phyloP scores from a whole-genome alignment of 1,140 invertebrate species.

The Drosophila mayri region DNA sequence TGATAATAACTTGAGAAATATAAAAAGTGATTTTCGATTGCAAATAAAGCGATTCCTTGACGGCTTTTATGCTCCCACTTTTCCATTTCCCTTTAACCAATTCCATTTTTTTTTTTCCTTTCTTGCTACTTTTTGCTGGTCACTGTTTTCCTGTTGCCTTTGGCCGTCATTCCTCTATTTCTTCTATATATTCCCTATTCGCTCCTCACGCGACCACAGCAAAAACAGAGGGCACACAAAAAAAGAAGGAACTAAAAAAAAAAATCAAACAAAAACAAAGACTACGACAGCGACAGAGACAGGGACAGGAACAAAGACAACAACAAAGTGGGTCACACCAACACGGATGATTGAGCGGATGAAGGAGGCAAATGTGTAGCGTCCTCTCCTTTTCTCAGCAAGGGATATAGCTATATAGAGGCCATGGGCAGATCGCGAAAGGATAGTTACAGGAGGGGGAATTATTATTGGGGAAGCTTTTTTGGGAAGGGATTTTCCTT shows the following conservation, averaged over 20 bases:
- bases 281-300: constrained; percentile 17
- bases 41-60: constrained; percentile 18
- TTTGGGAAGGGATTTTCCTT: not conserved
- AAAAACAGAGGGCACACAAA: constrained; percentile 12
- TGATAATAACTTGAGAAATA: not conserved
- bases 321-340: constrained; percentile 73
- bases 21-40: constrained; percentile 20
- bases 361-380: constrained; percentile 8
- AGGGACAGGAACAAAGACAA: constrained; percentile 19
- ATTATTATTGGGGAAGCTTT: fast-evolving
- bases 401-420: constrained; percentile 2
- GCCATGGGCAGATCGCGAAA: not conserved
- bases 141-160: constrained; percentile 49
- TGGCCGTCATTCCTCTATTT: constrained; percentile 39
- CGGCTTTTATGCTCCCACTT: constrained; percentile 4
- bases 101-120: not conserved
- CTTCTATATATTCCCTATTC: constrained; percentile 6
- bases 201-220: constrained; percentile 52
- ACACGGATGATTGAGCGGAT: constrained; percentile 29
- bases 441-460: not conserved
- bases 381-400: not conserved
- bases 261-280: constrained; percentile 26
- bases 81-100: constrained; percentile 5
- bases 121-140: constrained; percentile 39
- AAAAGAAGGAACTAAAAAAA: not conserved